Conservation (phyloP, 2,888 invertebrate species). For the Eupeodes latifasciatus region DNA sequence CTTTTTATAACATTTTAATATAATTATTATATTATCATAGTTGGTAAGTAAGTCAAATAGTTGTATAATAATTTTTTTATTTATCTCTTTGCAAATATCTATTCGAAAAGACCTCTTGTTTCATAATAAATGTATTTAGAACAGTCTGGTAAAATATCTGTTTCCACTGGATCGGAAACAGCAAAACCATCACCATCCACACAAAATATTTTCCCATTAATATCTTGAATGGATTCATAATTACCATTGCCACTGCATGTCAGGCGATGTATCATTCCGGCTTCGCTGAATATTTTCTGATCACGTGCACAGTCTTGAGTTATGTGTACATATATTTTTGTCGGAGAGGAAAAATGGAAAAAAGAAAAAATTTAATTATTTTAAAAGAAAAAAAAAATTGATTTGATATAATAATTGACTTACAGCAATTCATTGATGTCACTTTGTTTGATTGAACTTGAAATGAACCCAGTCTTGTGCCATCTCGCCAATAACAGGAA, state of each 20-base stretch:
- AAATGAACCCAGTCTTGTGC: conserved; percentile 86
- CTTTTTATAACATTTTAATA: conserved; percentile 68
- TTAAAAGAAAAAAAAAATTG: not conserved
- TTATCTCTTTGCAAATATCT: not conserved
- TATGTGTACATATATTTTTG: no score
- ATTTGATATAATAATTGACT: conserved; percentile 75
- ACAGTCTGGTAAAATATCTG: conserved; percentile 68
- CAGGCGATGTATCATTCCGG: conserved; percentile 84
- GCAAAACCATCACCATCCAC: conserved; percentile 87
- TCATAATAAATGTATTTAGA: conserved; percentile 75
- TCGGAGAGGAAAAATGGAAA: not conserved
- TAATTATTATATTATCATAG: conserved; percentile 15
- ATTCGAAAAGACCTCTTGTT: conserved; percentile 42
- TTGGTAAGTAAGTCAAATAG: conserved; percentile 53
- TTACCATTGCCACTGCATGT: conserved; percentile 86
- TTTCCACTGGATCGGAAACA: conserved; percentile 78
- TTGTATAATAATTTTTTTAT: not conserved
- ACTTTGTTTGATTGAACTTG: conserved; percentile 82
- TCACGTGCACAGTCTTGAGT: conserved; percentile 87
- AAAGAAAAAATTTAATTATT: not conserved
- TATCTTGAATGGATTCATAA: conserved; percentile 85
- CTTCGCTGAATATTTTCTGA: conserved; percentile 84
- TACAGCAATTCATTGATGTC: conserved; percentile 85
- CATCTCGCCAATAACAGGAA: conserved; percentile 87
- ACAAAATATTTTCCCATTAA: conserved; percentile 85